These are phyloP conservation scores for Rhadinocentrus ornatus DNA, from an alignment of 2,797 vertebrate genomes.

Conservation along the genomic window DNA sequence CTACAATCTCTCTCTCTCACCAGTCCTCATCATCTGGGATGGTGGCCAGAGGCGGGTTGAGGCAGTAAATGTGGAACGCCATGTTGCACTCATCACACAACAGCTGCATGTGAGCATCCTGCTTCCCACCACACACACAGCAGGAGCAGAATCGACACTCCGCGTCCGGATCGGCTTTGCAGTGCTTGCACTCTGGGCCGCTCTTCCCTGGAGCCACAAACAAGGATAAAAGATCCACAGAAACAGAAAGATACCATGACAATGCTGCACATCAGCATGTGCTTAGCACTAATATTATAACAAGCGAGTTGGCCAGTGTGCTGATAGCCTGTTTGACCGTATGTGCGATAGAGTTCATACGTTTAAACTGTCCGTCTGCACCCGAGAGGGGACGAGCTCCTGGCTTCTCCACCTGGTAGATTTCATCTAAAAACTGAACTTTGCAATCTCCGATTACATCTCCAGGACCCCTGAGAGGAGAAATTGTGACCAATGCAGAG, in stretches of 20 bases:
- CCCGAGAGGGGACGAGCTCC: conserved; percentile 90
- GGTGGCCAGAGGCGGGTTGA: conserved; percentile 95
- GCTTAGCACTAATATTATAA: background rate
- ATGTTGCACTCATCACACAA: conserved; percentile 99
- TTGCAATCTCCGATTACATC: conserved; percentile 94
- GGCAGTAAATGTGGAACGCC: conserved; percentile 99
- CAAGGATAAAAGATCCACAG: conserved; percentile 1
- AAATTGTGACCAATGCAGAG: conserved; percentile 8
- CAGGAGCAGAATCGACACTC: conserved; percentile 97
- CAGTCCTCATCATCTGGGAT: conserved; percentile 99
- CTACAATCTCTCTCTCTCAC: conserved; percentile 79
- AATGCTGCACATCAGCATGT: background rate
- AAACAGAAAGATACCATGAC: background rate
- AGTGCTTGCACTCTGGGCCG: conserved; percentile 97
- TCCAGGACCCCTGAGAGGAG: conserved; percentile 86
- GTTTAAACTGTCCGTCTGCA: conserved; percentile 95
- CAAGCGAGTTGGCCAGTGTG: background rate
- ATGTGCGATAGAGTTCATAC: conserved; percentile 76
- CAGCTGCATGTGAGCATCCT: conserved; percentile 97
- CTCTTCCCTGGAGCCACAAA: conserved; percentile 88
- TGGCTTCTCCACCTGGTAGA: conserved; percentile 95
- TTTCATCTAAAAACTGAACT: conserved; percentile 93
- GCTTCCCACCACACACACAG: conserved; percentile 96
- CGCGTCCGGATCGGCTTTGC: conserved; percentile 93
- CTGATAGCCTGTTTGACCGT: conserved; percentile 8